These are phyloP conservation scores for Chaenodraco wilsoni DNA, from an alignment of 2,797 vertebrate genomes.

Conservation along the genomic window DNA sequence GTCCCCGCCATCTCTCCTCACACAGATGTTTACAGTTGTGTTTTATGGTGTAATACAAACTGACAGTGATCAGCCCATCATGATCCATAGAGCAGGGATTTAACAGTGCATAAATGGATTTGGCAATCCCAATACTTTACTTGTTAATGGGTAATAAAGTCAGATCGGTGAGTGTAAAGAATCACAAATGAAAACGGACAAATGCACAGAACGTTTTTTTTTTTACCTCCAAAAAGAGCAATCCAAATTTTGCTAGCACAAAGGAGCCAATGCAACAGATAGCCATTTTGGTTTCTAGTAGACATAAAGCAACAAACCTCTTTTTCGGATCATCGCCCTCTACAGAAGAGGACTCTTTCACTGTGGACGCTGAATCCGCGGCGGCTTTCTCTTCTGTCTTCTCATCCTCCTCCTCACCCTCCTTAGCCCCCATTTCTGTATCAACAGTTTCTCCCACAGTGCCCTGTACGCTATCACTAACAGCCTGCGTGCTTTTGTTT, in stretches of 20 bases:
- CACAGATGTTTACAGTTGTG: slow-evolving; percentile 28
- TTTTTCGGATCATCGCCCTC: slow-evolving; percentile 99
- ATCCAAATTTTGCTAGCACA: slow-evolving; percentile 85
- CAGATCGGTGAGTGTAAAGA: slow-evolving; percentile 62
- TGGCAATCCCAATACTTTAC: slow-evolving; percentile 65
- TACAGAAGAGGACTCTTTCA: slow-evolving; percentile 98
- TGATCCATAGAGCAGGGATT: slow-evolving; percentile 57
- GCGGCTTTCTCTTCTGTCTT: slow-evolving; percentile 92
- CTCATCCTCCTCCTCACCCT: slow-evolving; percentile 88
- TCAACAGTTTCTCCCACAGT: slow-evolving; percentile 85
- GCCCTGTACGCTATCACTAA: slow-evolving; percentile 86
- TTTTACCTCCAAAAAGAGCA: slow-evolving; percentile 82
- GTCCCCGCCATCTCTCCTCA: slow-evolving; percentile 25
- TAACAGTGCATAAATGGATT: slow-evolving; percentile 57
- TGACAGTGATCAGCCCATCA: slow-evolving; percentile 59
- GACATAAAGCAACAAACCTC: slow-evolving; percentile 99
- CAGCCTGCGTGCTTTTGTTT: slow-evolving; percentile 88
- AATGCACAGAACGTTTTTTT: slow-evolving; percentile 84
- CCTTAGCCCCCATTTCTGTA: slow-evolving; percentile 88
- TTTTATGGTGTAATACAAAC: slow-evolving; percentile 40
- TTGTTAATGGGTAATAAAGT: slow-evolving; percentile 78
- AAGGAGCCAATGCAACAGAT: slow-evolving; percentile 93
- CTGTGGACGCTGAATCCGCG: slow-evolving; percentile 89
- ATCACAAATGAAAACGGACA: slow-evolving; percentile 77
- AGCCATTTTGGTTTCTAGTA: slow-evolving; percentile 95